phyloP scores from a whole-genome alignment of 1,140 invertebrate species.

The Zaprionus inermis region DNA sequence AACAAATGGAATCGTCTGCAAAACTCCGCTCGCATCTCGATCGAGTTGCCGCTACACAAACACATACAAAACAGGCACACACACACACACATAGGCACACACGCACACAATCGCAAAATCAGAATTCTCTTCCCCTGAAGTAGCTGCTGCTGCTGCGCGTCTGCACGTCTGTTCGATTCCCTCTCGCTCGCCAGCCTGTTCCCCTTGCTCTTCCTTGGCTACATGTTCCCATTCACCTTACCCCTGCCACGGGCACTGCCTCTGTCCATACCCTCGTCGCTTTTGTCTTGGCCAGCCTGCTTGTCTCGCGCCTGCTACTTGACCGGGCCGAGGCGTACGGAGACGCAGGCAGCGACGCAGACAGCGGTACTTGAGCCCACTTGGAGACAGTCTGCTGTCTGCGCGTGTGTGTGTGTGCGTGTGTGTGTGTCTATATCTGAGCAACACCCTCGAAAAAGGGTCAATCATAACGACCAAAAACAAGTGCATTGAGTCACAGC shows the following conservation, averaged over 20 bases:
- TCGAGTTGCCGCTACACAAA: conserved; percentile 25
- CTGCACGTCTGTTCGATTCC: conserved; percentile 24
- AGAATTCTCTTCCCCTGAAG: conserved; percentile 63
- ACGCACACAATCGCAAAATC: conserved; percentile 61
- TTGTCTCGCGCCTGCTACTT: conserved; percentile 63
- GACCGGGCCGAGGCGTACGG: conserved; percentile 10
- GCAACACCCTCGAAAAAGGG: conserved; percentile 11
- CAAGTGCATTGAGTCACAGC: conserved; percentile 34
- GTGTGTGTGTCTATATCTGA: conserved; percentile 15
- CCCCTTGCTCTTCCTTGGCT: background rate
- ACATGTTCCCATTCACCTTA: background rate
- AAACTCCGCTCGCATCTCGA: conserved; percentile 54
- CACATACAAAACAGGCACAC: conserved; percentile 31
- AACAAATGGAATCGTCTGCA: conserved; percentile 66
- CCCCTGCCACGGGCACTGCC: conserved; percentile 6
- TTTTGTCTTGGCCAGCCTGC: conserved; percentile 70
- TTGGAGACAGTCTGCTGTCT: conserved; percentile 65
- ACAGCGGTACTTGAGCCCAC: conserved; percentile 72
- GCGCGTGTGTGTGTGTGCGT: conserved; percentile 19
- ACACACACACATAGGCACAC: conserved; percentile 28
- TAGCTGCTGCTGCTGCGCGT: conserved; percentile 41
- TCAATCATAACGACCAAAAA: conserved; percentile 35
- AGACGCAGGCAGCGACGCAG: background rate
- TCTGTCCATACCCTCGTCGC: conserved; percentile 23
- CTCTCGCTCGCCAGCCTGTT: background rate